Evolutionary conservation across 2,888 invertebrate species (phyloP).

Genomic region (Hydriomena furcata): DNA sequence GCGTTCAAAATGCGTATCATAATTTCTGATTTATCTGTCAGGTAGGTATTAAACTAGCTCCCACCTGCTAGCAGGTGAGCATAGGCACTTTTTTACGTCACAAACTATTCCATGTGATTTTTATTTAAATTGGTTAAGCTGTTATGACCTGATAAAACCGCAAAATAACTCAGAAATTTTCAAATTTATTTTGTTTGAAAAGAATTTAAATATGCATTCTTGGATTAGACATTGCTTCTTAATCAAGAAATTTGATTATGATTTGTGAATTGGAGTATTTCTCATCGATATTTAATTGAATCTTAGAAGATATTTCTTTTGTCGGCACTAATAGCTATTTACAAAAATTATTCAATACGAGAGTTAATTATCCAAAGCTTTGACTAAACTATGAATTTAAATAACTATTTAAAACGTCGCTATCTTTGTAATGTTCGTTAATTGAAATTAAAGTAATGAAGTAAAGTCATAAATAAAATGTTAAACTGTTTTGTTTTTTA

Average conservation of each 20-base stretch:
- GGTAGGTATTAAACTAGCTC: no score
- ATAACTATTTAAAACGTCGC: constrained; percentile 40
- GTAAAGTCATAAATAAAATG: constrained; percentile 35
- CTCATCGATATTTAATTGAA: constrained; percentile 8
- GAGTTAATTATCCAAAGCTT: constrained; percentile 25
- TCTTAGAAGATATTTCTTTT: constrained; percentile 10
- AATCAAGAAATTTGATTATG: neutral
- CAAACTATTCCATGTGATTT: no score
- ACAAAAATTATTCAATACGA: constrained; percentile 16
- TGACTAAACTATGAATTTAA: constrained; percentile 44
- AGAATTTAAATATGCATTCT: no score
- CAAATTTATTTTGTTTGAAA: no score
- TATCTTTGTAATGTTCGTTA: constrained; percentile 37
- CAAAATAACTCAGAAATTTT: no score
- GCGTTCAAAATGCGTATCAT: no score
- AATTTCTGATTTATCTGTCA: no score
- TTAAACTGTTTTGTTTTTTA: constrained; percentile 26
- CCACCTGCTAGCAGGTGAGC: no score
- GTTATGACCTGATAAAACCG: no score
- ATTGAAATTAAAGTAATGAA: constrained; percentile 41
- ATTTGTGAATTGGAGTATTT: constrained; percentile 4
- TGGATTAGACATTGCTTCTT: neutral
- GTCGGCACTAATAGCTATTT: constrained; percentile 19
- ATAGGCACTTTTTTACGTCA: no score
- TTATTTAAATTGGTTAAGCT: no score